Base-by-base conservation (phyloP, 2,113 vertebrate genomes). In the Eurypyga helias region DNA sequence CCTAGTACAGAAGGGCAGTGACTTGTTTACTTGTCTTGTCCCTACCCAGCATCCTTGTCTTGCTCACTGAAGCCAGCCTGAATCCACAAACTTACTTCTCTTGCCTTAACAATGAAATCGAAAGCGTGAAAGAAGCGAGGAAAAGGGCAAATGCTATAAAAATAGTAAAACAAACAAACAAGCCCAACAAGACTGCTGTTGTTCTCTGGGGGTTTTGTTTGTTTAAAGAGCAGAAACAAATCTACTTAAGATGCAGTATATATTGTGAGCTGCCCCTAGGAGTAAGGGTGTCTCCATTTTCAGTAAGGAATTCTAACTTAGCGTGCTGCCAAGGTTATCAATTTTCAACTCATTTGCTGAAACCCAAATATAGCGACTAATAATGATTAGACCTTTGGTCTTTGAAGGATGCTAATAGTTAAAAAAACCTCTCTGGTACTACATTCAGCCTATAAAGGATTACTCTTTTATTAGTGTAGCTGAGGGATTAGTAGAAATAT, bases 401-500 rank as follows among this genome's bases (percentile, higher is more conserved):
- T 96, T 65, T 80, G 67, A 93, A 96, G 57, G 82, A 91, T 89
- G 71, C 38, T 34, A 83, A 90, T 10, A 94, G 88, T 77, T 93
- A 93, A 96, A 98, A 95, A 97, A 89, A 96, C 91, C 51, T 49
- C 81, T 93, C 51, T 88, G 86, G 84, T 81, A 86, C 94, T 77
- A 91, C 90, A 90, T 69, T 94, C 33, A 86, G 66, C 52, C 92
- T 95, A 60, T 71, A 80, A 92, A 89, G 94, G 96, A 97, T 95
- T 95, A 91, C 73, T 93, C 91, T 97, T 98, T 97, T 97, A 98
- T 97, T 97, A 97, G 95, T 46, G 87, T 95, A 94, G 94, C 90
- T 85, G 61, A 96, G 96, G 96, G 96, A 97, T 98, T 97, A 98
- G 96, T 51, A 89, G 96, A 95, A 97, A 98, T 94, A 95, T 97